Percentiles rank a stretch among this genome's conserved stretches.
Evolutionary conservation across 2,113 vertebrate genomes (phyloP).

Genomic region (Bubo scandiacus): DNA sequence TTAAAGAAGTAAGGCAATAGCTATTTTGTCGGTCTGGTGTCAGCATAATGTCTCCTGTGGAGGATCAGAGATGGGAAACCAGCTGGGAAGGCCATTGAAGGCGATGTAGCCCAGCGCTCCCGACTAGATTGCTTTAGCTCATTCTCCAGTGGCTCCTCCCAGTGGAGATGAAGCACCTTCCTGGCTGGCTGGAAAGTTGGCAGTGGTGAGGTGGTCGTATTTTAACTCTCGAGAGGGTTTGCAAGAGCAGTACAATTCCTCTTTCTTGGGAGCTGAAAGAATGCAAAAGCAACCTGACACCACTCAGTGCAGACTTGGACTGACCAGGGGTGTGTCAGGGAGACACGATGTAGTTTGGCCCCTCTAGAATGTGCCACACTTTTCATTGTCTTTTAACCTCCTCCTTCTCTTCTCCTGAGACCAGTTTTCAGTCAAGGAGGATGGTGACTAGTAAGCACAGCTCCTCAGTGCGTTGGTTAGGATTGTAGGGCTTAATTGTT

Average conservation of each 20-base stretch:
- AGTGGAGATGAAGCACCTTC: neutral
- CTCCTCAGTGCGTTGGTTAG: neutral
- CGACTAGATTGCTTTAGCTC: neutral
- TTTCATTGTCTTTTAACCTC: neutral
- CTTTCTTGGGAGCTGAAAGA: neutral
- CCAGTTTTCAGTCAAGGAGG: neutral
- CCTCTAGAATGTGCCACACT: neutral
- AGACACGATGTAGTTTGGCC: neutral
- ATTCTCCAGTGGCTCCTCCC: neutral
- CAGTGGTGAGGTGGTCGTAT: neutral
- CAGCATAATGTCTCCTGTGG: neutral
- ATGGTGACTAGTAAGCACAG: neutral
- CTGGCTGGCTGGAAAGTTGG: neutral
- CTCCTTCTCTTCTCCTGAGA: neutral
- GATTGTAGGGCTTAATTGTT: neutral
- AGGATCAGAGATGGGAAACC: neutral
- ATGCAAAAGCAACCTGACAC: neutral
- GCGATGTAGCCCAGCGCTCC: rapidly evolving
- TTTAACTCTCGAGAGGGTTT: neutral
- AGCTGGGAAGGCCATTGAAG: neutral
- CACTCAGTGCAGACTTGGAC: neutral
- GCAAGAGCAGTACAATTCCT: neutral
- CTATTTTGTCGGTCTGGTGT: neutral
- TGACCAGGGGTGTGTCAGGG: neutral
- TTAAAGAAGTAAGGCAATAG: neutral